phyloP scores from a whole-genome alignment of 1,140 invertebrate genomes.

The Palaemon carinicauda region DNA sequence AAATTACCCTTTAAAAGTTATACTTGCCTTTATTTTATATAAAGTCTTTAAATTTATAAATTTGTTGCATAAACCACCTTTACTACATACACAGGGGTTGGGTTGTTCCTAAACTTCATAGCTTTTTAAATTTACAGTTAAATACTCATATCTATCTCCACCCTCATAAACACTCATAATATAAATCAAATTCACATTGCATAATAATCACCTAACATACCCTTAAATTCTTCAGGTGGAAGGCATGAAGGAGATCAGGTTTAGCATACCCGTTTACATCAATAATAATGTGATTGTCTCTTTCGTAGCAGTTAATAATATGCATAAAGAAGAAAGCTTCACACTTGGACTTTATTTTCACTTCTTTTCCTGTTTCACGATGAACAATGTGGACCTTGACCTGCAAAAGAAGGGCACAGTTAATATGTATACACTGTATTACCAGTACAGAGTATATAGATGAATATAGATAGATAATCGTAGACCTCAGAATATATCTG shows the following conservation, averaged over 20 bases:
- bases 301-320: constrained; percentile 87
- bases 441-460: no score
- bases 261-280: constrained; percentile 86
- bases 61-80: no score
- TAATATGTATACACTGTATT: background rate
- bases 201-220: background rate
- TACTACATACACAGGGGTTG: no score
- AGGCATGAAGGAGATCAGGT: constrained; percentile 76
- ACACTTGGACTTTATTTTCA: constrained; percentile 67
- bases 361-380: constrained; percentile 73
- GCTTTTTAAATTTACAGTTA: no score
- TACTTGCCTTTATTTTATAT: no score
- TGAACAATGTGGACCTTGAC: constrained; percentile 68
- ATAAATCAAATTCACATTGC: background rate
- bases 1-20: no score
- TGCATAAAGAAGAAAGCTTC: constrained; percentile 86
- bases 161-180: background rate
- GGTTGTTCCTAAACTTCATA: no score
- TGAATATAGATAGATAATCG: no score
- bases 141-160: background rate
- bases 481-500: no score
- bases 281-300: constrained; percentile 74
- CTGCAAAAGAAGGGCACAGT: background rate
- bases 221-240: constrained; percentile 52
- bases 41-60: no score